These are phyloP conservation scores for Stichodactyla helianthus DNA, from an alignment of 64 coral and sea anemone species.

Conservation along the genomic window DNA sequence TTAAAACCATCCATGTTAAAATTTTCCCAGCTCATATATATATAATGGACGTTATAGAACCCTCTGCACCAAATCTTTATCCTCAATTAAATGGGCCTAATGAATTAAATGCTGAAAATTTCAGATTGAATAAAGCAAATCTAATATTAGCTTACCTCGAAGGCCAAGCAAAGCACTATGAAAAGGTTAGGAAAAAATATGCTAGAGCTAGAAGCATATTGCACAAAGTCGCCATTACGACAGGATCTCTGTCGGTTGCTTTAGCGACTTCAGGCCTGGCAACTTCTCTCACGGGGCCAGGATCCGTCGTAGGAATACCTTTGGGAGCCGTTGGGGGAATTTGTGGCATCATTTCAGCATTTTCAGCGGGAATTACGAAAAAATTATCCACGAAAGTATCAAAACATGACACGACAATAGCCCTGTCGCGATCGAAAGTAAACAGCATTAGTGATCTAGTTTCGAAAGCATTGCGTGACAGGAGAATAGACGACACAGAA, in stretches of 20 bases:
- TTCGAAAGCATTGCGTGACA: conserved; percentile 45
- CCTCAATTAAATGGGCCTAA: background rate
- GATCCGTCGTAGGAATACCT: conserved; percentile 29
- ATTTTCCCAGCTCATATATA: background rate
- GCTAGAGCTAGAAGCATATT: background rate
- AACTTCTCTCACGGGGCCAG: conserved; percentile 25
- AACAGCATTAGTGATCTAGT: conserved; percentile 39
- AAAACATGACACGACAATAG: conserved; percentile 34
- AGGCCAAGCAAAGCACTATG: conserved; percentile 2
- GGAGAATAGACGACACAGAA: conserved; percentile 26
- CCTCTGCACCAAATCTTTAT: background rate
- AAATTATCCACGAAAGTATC: conserved; percentile 27
- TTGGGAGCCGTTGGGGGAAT: conserved; percentile 22
- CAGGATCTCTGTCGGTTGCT: conserved; percentile 11
- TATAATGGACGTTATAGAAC: background rate
- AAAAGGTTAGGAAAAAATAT: conserved; percentile 23
- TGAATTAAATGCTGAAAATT: too few species aligned
- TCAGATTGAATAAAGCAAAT: conserved; percentile 28
- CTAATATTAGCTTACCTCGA: background rate
- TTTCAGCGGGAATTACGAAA: conserved; percentile 3
- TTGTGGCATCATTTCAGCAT: conserved; percentile 6
- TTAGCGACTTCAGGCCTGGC: conserved; percentile 1
- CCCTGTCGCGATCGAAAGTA: conserved; percentile 12
- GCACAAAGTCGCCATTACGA: background rate
- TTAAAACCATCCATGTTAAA: background rate